Evolutionary conservation across 2,797 vertebrate genomes (phyloP).

Genomic region (Coregonus suidteri): DNA sequence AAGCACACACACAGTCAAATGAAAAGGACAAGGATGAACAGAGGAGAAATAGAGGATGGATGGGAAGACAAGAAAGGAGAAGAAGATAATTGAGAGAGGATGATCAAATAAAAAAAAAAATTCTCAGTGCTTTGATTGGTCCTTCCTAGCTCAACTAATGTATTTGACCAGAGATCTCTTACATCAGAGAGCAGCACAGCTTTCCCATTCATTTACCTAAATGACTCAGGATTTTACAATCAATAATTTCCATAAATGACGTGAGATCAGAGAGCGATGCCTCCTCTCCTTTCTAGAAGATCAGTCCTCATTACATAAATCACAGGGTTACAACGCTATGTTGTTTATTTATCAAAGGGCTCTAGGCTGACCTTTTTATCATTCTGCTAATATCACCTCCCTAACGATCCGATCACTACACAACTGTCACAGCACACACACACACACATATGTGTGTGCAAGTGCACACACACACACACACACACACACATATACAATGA

Average conservation of each 20-base stretch:
- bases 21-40: slow-evolving; percentile 1
- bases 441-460: too few relatives aligned
- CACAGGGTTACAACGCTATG: slow-evolving; percentile 45
- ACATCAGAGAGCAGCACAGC: slow-evolving; percentile 27
- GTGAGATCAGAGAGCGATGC: slow-evolving; percentile 23
- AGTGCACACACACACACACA: not conserved
- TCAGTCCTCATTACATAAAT: slow-evolving; percentile 52
- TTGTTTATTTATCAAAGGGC: slow-evolving; percentile 60
- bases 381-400: slow-evolving; percentile 42
- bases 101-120: not conserved
- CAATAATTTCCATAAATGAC: slow-evolving; percentile 30
- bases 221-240: slow-evolving; percentile 28
- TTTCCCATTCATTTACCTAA: slow-evolving; percentile 27
- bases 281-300: slow-evolving; percentile 17
- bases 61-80: not conserved
- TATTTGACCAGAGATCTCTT: not conserved
- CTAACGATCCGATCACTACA: slow-evolving; percentile 34
- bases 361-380: slow-evolving; percentile 54
- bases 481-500: slow-evolving; percentile 22
- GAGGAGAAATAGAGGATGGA: not conserved
- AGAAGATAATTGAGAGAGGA: slow-evolving; percentile 6
- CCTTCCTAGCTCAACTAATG: not conserved
- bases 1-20: slow-evolving; percentile 12
- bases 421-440: slow-evolving; percentile 17
- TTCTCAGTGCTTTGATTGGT: slow-evolving; percentile 1